A percentile compares a stretch with the other conserved stretches of the same genome.
phyloP scores from a whole-genome alignment of 2,797 vertebrate species.

The Malurus leucopterus region DNA sequence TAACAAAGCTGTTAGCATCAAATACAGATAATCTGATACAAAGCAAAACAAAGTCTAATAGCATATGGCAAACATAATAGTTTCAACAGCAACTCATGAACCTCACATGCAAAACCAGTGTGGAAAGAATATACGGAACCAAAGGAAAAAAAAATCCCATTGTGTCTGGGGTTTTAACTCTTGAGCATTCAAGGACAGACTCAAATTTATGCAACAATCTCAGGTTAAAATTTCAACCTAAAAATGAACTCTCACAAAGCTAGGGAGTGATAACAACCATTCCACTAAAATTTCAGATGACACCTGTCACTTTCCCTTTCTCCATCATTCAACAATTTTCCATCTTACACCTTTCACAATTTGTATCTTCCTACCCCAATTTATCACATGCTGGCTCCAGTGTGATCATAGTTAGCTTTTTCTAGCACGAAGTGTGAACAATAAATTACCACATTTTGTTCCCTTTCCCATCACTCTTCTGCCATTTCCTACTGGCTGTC shows the following conservation, averaged over 20 bases:
- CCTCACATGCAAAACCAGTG: not conserved
- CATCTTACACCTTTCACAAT: not conserved
- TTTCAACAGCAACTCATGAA: not conserved
- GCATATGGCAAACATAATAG: slow-evolving; percentile 29
- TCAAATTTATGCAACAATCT: not conserved
- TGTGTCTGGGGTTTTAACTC: not conserved
- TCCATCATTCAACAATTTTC: not conserved
- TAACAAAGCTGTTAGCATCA: slow-evolving; percentile 50
- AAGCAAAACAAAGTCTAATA: slow-evolving; percentile 35
- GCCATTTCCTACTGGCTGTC: not conserved
- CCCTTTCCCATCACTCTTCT: not conserved
- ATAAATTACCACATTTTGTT: not conserved
- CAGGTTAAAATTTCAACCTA: not conserved
- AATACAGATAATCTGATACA: slow-evolving; percentile 30
- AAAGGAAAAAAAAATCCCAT: not conserved
- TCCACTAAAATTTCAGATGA: not conserved
- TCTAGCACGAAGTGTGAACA: not conserved
- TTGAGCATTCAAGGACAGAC: not conserved
- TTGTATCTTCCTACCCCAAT: not conserved
- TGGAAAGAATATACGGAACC: not conserved
- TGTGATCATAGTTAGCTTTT: not conserved
- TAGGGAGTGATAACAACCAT: not conserved
- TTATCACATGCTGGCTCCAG: not conserved
- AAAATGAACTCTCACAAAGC: not conserved
- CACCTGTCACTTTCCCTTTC: not conserved